These are phyloP conservation scores for Sternarchorhynchus goeldii DNA, from an alignment of 2,797 vertebrate genomes.

Conservation along the genomic window DNA sequence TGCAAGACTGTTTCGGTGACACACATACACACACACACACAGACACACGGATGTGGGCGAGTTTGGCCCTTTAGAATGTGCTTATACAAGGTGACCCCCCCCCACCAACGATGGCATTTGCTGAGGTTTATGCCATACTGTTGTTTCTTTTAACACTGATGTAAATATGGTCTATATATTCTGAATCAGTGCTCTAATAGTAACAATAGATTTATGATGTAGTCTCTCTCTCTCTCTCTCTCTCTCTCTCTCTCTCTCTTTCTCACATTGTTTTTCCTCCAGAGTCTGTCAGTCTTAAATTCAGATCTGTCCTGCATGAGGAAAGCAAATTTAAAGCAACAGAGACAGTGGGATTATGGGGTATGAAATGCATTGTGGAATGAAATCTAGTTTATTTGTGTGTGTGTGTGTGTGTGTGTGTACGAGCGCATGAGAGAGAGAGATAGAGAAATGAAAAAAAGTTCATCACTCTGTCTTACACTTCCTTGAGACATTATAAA, in stretches of 20 bases:
- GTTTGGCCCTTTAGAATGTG: too few relatives aligned
- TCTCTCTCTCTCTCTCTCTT: background rate
- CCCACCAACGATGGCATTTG: too few relatives aligned
- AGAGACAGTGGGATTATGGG: conserved; percentile 25
- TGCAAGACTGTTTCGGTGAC: too few relatives aligned
- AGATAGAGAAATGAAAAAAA: background rate
- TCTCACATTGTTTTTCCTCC: background rate
- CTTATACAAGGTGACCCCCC: too few relatives aligned
- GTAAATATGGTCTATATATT: too few relatives aligned
- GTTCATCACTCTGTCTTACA: background rate
- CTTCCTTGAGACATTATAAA: conserved; percentile 40
- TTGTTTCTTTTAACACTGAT: too few relatives aligned
- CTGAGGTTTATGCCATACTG: too few relatives aligned
- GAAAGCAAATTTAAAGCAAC: conserved; percentile 10
- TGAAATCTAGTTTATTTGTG: background rate
- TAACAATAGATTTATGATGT: background rate
- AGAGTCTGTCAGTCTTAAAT: background rate
- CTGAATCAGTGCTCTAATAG: too few relatives aligned
- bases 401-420: background rate
- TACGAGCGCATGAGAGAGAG: background rate
- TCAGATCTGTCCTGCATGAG: background rate
- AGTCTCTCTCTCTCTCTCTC: conserved; percentile 1
- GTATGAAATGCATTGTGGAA: background rate
- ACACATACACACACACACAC: too few relatives aligned
- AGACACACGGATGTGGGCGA: too few relatives aligned